A percentile compares a stretch with the other conserved stretches of the same genome.
phyloP scores from a whole-genome alignment of 1,140 invertebrate species.

The Phymastichus coffea region DNA sequence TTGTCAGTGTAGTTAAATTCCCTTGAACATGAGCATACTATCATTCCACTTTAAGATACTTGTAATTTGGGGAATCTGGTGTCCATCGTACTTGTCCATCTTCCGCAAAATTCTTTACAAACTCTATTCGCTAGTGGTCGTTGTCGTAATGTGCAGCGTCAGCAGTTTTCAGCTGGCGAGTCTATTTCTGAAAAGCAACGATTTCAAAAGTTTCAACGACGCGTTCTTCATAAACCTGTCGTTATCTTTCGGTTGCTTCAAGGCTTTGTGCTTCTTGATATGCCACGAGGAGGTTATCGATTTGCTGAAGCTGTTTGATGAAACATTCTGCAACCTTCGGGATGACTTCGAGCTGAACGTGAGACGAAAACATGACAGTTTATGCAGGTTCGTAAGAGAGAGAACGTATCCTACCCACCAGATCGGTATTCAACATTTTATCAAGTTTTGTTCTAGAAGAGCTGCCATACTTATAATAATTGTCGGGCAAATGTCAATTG shows the following conservation, averaged over 20 bases:
- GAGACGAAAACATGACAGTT: not conserved
- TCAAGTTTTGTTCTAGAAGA: too few relatives aligned
- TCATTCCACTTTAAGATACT: conserved; percentile 1
- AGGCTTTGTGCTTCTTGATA: not conserved
- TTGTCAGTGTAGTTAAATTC: too few relatives aligned
- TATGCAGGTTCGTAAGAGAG: conserved; percentile 2
- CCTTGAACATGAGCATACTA: too few relatives aligned
- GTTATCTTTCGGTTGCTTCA: conserved; percentile 3
- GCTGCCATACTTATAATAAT: not conserved
- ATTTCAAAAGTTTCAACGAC: conserved; percentile 7
- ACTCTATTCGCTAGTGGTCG: not conserved
- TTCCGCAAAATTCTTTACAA: not conserved
- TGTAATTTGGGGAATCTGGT: conserved; percentile 5
- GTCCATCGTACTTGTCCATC: not conserved
- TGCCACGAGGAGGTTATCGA: not conserved
- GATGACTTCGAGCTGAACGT: not conserved
- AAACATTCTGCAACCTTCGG: not conserved
- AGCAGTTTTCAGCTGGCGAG: not conserved
- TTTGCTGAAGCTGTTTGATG: conserved; percentile 2
- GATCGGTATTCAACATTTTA: too few relatives aligned
- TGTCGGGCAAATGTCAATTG: not conserved
- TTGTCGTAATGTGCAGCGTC: not conserved
- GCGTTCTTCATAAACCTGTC: conserved; percentile 14
- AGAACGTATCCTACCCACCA: too few relatives aligned
- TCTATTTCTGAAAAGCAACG: not conserved